phyloP scores from a whole-genome alignment of 2,888 invertebrate genomes.

The Agrenia bidenticulata region DNA sequence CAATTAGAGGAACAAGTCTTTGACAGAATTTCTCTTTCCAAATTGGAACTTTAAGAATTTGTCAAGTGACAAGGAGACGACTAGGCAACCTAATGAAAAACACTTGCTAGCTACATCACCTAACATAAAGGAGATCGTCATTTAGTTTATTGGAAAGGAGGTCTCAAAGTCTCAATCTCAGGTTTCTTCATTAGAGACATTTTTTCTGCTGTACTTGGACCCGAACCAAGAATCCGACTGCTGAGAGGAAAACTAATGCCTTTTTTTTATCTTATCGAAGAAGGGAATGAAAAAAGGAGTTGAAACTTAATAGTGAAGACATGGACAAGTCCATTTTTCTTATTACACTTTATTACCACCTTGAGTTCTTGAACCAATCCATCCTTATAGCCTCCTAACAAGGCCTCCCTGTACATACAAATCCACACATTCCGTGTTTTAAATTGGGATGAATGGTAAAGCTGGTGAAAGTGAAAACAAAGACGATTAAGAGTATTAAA shows the following conservation, averaged over 20 bases:
- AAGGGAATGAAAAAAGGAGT: constrained; percentile 6
- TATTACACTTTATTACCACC: constrained; percentile 6
- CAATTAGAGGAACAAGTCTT: constrained; percentile 8
- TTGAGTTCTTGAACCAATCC: no score
- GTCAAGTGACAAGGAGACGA: constrained; percentile 1
- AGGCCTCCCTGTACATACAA: no score
- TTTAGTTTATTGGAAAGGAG: constrained; percentile 4
- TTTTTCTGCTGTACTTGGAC: constrained; percentile 8
- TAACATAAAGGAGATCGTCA: neutral
- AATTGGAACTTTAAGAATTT: constrained; percentile 4
- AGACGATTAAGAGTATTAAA: neutral
- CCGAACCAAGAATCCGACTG: constrained; percentile 1
- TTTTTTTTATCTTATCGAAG: constrained; percentile 2
- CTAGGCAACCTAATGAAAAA: no score
- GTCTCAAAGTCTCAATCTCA: constrained; percentile 11
- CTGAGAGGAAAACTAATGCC: constrained; percentile 5
- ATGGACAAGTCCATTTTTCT: neutral
- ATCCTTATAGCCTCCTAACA: no score
- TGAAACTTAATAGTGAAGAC: constrained; percentile 5
- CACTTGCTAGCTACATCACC: no score
- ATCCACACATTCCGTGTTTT: no score
- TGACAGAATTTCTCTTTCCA: constrained; percentile 1
- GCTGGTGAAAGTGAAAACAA: neutral
- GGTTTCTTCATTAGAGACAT: constrained; percentile 9
- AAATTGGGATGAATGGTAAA: neutral